Evolutionary conservation across 2,797 vertebrate species (phyloP).

Genomic region (Hydrolagus colliei): DNA sequence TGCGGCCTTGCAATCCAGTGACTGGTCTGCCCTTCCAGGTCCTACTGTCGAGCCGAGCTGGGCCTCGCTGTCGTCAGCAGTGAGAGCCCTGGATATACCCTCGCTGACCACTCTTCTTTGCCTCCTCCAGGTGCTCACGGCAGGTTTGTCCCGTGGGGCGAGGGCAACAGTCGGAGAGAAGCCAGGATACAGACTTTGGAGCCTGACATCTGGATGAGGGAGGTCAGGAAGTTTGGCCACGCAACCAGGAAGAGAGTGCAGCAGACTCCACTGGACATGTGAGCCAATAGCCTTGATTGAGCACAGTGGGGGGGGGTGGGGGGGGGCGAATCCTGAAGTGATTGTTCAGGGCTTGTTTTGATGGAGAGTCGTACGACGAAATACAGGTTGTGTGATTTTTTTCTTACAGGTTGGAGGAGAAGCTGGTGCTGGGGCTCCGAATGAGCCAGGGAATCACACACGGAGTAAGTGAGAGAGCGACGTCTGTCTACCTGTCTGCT

Average conservation of each 20-base stretch:
- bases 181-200: constrained; percentile 80
- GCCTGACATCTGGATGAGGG: constrained; percentile 75
- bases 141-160: constrained; percentile 58
- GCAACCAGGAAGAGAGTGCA: constrained; percentile 65
- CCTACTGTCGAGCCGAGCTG: too few relatives aligned
- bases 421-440: constrained; percentile 78
- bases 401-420: constrained; percentile 72
- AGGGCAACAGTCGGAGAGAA: constrained; percentile 57
- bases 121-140: constrained; percentile 72
- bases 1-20: too few relatives aligned
- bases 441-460: constrained; percentile 69
- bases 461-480: constrained; percentile 54
- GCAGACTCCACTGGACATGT: constrained; percentile 64
- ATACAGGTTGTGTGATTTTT: background rate
- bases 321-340: background rate
- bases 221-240: constrained; percentile 70
- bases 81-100: too few relatives aligned
- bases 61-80: too few relatives aligned
- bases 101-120: background rate
- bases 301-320: too few relatives aligned
- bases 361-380: background rate
- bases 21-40: too few relatives aligned
- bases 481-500: background rate
- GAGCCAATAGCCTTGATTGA: constrained; percentile 44
- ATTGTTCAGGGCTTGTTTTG: background rate